Percentiles rank a stretch among this genome's conserved stretches.
Conservation (phyloP, 2,797 vertebrate genomes). For the Monodelphis domestica region DNA sequence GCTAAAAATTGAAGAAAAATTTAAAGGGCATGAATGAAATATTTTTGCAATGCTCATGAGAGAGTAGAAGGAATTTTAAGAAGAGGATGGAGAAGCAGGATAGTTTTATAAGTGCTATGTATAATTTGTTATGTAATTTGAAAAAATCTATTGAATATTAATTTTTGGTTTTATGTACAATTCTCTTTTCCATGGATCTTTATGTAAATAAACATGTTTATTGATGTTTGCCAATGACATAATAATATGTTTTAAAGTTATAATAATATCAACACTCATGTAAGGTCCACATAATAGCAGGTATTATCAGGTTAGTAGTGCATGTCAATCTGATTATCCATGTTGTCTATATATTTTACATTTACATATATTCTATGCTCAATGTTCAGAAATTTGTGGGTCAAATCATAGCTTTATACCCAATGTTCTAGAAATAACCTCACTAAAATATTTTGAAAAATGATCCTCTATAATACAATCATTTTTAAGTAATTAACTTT, state of each 20-base stretch:
- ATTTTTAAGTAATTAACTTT: too few species aligned
- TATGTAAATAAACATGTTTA: not conserved
- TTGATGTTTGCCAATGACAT: not conserved
- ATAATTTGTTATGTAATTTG: not conserved
- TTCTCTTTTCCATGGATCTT: not conserved
- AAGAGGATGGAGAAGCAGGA: not conserved
- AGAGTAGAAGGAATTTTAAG: not conserved
- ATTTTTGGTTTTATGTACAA: not conserved
- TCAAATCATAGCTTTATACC: too few species aligned
- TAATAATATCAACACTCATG: not conserved
- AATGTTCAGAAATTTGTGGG: too few species aligned
- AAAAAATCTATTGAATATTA: not conserved
- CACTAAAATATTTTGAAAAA: too few species aligned
- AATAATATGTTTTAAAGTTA: not conserved
- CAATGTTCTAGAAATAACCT: too few species aligned
- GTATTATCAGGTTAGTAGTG: not conserved
- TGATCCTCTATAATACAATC: too few species aligned
- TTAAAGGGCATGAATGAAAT: not conserved
- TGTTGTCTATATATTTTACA: too few species aligned
- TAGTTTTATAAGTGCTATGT: not conserved
- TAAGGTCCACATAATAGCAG: not conserved
- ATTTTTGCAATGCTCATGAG: not conserved
- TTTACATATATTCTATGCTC: too few species aligned
- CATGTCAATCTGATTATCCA: not conserved
- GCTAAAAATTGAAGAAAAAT: not conserved